These are phyloP conservation scores for Porites evermanni DNA, from an alignment of 92 coral and sea anemone genomes.

Conservation along the genomic window DNA sequence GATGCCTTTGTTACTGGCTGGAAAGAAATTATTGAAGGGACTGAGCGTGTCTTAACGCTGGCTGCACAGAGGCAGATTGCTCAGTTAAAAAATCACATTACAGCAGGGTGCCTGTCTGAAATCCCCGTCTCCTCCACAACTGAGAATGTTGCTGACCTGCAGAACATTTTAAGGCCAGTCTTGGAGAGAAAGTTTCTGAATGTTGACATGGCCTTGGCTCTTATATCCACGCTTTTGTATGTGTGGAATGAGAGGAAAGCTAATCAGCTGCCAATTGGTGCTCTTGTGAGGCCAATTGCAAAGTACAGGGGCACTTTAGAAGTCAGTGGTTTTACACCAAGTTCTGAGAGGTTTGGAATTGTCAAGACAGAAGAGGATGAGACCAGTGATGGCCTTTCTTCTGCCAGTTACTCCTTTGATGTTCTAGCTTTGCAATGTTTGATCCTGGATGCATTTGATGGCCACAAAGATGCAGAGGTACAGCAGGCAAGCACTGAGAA, in stretches of 20 bases:
- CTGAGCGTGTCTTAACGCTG: conserved; percentile 64
- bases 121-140: conserved; percentile 61
- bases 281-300: conserved; percentile 48
- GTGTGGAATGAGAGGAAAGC: conserved; percentile 75
- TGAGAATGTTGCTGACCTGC: conserved; percentile 57
- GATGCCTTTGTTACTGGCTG: conserved; percentile 66
- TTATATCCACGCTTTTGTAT: conserved; percentile 65
- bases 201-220: conserved; percentile 70
- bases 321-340: conserved; percentile 56
- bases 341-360: conserved; percentile 67
- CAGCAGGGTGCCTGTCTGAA: conserved; percentile 62
- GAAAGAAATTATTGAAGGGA: conserved; percentile 64
- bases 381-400: conserved; percentile 9
- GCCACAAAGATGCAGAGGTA: conserved; percentile 1
- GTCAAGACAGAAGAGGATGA: conserved; percentile 40
- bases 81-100: conserved; percentile 48
- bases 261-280: conserved; percentile 48
- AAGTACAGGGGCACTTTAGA: conserved; percentile 72
- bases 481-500: conserved; percentile 15
- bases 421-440: conserved; percentile 54
- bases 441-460: conserved; percentile 51
- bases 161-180: conserved; percentile 62
- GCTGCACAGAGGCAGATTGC: conserved; percentile 69
- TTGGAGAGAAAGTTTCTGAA: conserved; percentile 68
- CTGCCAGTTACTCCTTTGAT: conserved; percentile 59